Evolutionary conservation across 2,797 vertebrate genomes (phyloP), one percentile per base, ranked within the genome.

Genomic region (Poeciliopsis infans): DNA sequence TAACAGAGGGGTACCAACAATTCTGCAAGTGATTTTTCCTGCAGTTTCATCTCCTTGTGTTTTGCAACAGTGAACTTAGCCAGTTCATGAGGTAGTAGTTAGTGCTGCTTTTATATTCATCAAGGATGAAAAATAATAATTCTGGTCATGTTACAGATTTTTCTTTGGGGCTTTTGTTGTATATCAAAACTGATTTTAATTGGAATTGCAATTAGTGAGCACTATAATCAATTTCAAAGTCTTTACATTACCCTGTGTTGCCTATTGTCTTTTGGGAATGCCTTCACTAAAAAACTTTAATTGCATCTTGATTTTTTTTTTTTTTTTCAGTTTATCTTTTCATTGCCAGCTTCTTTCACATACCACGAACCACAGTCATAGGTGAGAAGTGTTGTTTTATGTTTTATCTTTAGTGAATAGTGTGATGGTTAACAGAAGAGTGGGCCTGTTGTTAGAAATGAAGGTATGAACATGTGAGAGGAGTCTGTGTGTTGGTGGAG

Each of bases 401-500:
- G 83, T 59, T 77, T 83, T 78, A 28, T 70, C 10, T 33, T 74
- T 79, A 80, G 77, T 86, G 69, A 83, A 79, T 81, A 83, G 81
- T 86, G 79, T 75, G 81, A 88, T 88, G 83, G 85, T 79, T 90
- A 5, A 71, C 76, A 79, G 66, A 73, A 89, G 87, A 89, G 83
- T 66, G n/a, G 88, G 87, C 83, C 88, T 91, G 89, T 90, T 93
- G 92, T 91, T 92, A 85, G 88, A 91, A 72, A 70, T 80, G 75
- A 82, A 83, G 79, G 87, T 86, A 87, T 87, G 86, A 91, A 86
- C 80, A 88, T 90, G 83, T 83, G 87, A 90, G 91, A 90, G 87
- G 86, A 88, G 91, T 80, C 84, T 79, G 85, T 87, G 89, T 93
- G 93, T 93, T 85, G 92, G 91, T 92, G 93, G 92, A 92, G 93